Conservation (phyloP, 2,888 invertebrate genomes). For the Cremastinae sp. region DNA sequence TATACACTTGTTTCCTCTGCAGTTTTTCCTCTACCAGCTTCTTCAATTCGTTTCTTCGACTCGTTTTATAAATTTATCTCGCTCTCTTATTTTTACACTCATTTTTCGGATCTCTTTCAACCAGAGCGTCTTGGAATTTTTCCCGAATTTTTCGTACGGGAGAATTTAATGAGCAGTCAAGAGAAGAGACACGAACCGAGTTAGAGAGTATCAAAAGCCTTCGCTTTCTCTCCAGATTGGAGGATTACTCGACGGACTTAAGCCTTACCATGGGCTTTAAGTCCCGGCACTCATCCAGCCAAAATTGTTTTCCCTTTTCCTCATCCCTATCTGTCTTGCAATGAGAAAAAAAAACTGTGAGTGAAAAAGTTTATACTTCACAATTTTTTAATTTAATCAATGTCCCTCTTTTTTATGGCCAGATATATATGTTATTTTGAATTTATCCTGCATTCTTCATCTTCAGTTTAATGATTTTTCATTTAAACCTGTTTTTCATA, state of each 20-base stretch:
- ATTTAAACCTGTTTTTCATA: no score
- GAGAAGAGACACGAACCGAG: slow-evolving; percentile 33
- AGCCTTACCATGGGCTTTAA: slow-evolving; percentile 43
- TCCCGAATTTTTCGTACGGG: slow-evolving; percentile 19
- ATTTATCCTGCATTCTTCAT: no score
- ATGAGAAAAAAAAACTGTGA: neutral
- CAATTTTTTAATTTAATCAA: no score
- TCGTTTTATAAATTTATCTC: no score
- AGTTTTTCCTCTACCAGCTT: neutral
- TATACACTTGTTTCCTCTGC: neutral
- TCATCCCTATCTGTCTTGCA: neutral
- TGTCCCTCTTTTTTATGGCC: no score
- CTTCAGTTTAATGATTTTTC: no score
- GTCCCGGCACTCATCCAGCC: slow-evolving; percentile 31
- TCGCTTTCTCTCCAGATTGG: slow-evolving; percentile 56
- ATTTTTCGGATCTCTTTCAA: neutral
- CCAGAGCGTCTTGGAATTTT: slow-evolving; percentile 5
- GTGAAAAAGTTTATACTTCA: no score
- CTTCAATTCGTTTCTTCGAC: neutral
- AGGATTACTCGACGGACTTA: slow-evolving; percentile 49
- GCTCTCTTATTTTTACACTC: neutral
- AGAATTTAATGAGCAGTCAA: slow-evolving; percentile 20
- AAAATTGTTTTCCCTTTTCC: slow-evolving; percentile 41
- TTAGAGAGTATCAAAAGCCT: slow-evolving; percentile 49
- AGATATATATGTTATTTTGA: no score